phyloP scores from a whole-genome alignment of 2,888 invertebrate genomes.

The Crematogaster levior region DNA sequence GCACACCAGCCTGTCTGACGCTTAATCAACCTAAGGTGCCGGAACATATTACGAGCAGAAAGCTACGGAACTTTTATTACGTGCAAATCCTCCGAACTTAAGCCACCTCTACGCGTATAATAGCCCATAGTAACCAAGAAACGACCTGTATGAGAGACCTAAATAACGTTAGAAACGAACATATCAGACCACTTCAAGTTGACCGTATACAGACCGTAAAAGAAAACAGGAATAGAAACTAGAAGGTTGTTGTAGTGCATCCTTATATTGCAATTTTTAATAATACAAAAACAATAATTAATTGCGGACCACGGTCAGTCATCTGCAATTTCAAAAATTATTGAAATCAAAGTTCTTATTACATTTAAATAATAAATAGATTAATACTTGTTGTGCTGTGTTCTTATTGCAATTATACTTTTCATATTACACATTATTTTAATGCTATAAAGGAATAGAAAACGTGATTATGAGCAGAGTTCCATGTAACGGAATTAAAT shows the following conservation, averaged over 20 bases:
- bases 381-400: neutral
- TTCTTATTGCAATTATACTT: neutral
- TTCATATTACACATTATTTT: neutral
- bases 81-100: conserved; percentile 59
- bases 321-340: neutral
- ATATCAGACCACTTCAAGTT: neutral
- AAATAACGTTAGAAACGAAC: conserved; percentile 6
- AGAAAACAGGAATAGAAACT: no score
- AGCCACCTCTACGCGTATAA: neutral
- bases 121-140: neutral
- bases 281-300: neutral
- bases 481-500: conserved; percentile 8
- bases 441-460: neutral
- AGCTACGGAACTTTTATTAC: conserved; percentile 58
- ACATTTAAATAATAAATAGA: neutral
- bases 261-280: neutral
- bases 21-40: conserved; percentile 83
- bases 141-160: neutral
- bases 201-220: neutral
- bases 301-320: neutral
- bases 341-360: no score
- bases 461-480: conserved; percentile 4
- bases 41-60: conserved; percentile 70
- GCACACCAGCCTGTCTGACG: conserved; percentile 75
- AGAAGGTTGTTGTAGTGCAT: neutral